A percentile compares a stretch with the other conserved stretches of the same genome.
These are phyloP conservation scores for Lordiphosa clarofinis DNA, from an alignment of 1,140 invertebrate genomes.

Conservation along the genomic window DNA sequence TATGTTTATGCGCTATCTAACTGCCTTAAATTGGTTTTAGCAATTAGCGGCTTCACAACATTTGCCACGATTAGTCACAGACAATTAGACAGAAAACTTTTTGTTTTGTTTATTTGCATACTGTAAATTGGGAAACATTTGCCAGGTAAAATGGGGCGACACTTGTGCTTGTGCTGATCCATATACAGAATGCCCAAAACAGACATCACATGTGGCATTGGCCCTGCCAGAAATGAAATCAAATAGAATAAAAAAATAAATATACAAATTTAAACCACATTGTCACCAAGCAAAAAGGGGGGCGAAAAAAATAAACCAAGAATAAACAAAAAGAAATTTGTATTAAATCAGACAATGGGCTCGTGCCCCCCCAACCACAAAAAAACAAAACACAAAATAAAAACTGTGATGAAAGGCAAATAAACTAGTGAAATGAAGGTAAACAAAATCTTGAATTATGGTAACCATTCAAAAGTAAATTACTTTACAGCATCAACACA, in stretches of 20 bases:
- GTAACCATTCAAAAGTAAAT: no score
- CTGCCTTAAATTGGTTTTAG: constrained; percentile 34
- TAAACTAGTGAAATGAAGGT: constrained; percentile 18
- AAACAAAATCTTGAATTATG: background rate
- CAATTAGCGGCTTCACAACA: constrained; percentile 60
- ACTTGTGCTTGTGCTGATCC: constrained; percentile 23
- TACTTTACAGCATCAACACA: constrained; percentile 21
- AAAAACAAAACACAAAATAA: no score
- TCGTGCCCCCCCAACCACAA: constrained; percentile 23
- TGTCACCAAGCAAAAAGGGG: constrained; percentile 17
- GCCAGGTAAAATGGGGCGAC: constrained; percentile 24
- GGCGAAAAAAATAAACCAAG: no score
- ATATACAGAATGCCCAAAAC: constrained; percentile 22
- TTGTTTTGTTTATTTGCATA: constrained; percentile 48
- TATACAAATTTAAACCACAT: constrained; percentile 4
- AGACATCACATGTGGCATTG: constrained; percentile 33
- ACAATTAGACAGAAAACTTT: constrained; percentile 32
- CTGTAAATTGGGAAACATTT: constrained; percentile 23
- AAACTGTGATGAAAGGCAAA: constrained; percentile 15
- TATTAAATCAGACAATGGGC: constrained; percentile 33
- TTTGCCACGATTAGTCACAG: constrained; percentile 56
- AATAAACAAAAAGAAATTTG: constrained; percentile 16
- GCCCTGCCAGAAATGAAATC: constrained; percentile 23
- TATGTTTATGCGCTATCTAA: background rate
- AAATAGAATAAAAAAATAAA: constrained; percentile 11